Base-by-base conservation (phyloP, 2,888 invertebrate species). In the Stenotaenia linearis region DNA sequence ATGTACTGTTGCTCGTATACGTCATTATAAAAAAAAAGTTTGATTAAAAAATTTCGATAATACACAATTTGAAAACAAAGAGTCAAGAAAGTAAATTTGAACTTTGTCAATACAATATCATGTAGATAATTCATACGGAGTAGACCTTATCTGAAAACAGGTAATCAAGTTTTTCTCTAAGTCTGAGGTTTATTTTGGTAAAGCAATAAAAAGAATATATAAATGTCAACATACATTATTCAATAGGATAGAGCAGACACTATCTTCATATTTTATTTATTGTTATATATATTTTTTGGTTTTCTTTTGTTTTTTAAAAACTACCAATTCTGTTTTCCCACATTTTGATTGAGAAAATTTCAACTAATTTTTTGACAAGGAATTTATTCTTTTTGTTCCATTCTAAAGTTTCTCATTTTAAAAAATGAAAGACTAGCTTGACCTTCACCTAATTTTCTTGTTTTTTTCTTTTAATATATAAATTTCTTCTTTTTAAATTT, bases 1-100 rank as follows among this genome's bases (percentile, higher is more conserved):
- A 50, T 18, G 69, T 69, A 69, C 69, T 69, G 69, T 69, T 28
- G 69, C 69, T 69, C 69, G 69, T 69, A 69, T 69, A 69, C 69
- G 69, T 69, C 69, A 69, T 69, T 69, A 69, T 69, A 69, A 69
- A 69, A 69, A 15, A 69, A 69, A 50, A 50, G 15, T 69, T 69
- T 28, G 25, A 7, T 28, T 69, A 12, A 28, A 69, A 69, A 69
- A 56, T n/a, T 28, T 28, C 25, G 69, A 15, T 4, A 15, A 69
- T 25, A 15, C 25, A 50, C n/a, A 50, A 25, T 69, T 69, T 10
- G 25, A 69, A 69, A 69, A 28, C 7, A 56, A 56, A 69, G n/a
- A 4, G 50, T 50, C n/a, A 50, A 18, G 5, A 18, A n/a, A 50
- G 50, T n/a, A 50, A 50, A 50, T 15, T 18, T n/a, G 15, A 18